Conservation (phyloP, 2,888 invertebrate genomes). For the Lasioglossum villosulum region DNA sequence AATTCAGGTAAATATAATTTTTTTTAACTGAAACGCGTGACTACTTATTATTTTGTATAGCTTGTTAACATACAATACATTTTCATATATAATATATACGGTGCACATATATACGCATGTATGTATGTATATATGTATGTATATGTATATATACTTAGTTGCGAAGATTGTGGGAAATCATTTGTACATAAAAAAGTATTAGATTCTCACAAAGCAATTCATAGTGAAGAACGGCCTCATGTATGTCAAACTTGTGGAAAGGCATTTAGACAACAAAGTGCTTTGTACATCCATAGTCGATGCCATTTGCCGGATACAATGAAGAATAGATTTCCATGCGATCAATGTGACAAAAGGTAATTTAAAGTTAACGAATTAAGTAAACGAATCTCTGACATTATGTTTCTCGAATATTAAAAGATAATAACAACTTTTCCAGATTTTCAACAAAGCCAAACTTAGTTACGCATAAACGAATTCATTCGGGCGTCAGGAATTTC, state of each 20-base stretch:
- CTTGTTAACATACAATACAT: slow-evolving; percentile 27
- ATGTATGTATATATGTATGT: slow-evolving; percentile 30
- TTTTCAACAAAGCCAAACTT: slow-evolving; percentile 87
- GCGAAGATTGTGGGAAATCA: slow-evolving; percentile 86
- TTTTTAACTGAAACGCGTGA: slow-evolving; percentile 64
- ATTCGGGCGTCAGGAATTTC: slow-evolving; percentile 86
- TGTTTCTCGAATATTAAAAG: background rate
- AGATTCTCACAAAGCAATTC: slow-evolving; percentile 85
- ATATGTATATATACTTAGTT: slow-evolving; percentile 74
- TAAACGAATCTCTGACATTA: background rate
- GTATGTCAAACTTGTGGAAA: slow-evolving; percentile 86
- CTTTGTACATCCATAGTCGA: slow-evolving; percentile 86
- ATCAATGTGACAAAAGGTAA: slow-evolving; percentile 86
- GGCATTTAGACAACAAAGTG: slow-evolving; percentile 86
- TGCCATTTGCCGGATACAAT: slow-evolving; percentile 86
- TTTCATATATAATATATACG: slow-evolving; percentile 31
- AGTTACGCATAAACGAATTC: slow-evolving; percentile 86
- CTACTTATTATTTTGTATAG: slow-evolving; percentile 22
- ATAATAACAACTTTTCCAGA: slow-evolving; percentile 66
- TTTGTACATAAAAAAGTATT: slow-evolving; percentile 85
- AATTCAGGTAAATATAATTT: slow-evolving; percentile 86
- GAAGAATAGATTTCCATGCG: slow-evolving; percentile 87
- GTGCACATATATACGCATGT: slow-evolving; percentile 16
- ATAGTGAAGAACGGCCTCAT: slow-evolving; percentile 85
- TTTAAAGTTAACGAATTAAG: too few relatives aligned